Base-by-base conservation (phyloP, 2,113 vertebrate species). In the Oreocharis arfaki region DNA sequence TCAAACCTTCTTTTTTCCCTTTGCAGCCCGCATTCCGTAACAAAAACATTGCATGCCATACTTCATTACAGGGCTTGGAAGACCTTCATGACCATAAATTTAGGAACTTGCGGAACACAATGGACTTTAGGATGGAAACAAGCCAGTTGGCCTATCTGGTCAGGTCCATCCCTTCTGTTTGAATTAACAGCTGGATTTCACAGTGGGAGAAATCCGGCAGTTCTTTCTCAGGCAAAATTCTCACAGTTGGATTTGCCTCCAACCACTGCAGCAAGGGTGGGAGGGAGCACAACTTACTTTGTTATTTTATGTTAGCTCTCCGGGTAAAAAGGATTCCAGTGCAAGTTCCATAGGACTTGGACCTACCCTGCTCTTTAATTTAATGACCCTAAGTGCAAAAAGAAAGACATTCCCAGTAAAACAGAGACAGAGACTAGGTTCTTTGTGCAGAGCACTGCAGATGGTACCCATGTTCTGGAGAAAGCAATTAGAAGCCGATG, bases 141-240 rank as follows among this genome's bases (percentile, higher is more conserved):
- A 75, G 96, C 96, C 96, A 97, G 93, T 28, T 97, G 96, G 96
- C 95, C 93, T 95, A 96, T 97, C 95, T 92, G 82, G 94, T 90
- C 93, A 95, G 96, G 93, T 97, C 95, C 97, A 96, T 96, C 93
- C 92, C 92, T 94, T 97, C 92, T 95, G 92, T 97, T 97, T 94
- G 93, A 97, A 95, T 95, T 96, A 96, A 92, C 95, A 95, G 90
- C 95, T 97, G 96, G 95, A 87, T 93, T 93, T 92, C 95, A 96
- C 96, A 96, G 93, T 93, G 96, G 96, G 96, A 96, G 93, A 93
- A 97, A 95, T 95, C 93, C 85, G 17, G 90, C 93, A 93, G 95
- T 96, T 97, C 93, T 96, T 96, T 96, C 95, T 97, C 96, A 94
- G 87, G 93, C 93, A 92, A 83, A 88, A 92, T 94, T 95, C 93